Percentiles rank a stretch among this genome's conserved stretches.
Evolutionary conservation across 2,888 invertebrate species (phyloP).

Genomic region (Lochmaea crataegi): DNA sequence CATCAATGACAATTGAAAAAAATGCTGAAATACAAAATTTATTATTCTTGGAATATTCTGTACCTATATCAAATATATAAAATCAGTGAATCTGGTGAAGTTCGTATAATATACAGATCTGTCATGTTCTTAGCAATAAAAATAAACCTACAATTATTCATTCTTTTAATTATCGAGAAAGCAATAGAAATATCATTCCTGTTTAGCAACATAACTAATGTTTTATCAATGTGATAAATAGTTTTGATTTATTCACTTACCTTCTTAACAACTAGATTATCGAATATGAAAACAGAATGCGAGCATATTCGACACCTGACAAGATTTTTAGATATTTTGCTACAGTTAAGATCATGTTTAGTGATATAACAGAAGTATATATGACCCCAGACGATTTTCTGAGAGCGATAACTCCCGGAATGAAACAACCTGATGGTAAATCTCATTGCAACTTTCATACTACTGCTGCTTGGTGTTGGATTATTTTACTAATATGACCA

Average conservation of each 20-base stretch:
- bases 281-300: slow-evolving; percentile 97
- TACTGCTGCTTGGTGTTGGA: slow-evolving; percentile 46
- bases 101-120: no score
- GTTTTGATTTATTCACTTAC: slow-evolving; percentile 6
- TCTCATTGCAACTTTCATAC: slow-evolving; percentile 21
- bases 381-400: slow-evolving; percentile 99
- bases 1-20: no score
- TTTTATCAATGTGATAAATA: background rate
- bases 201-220: slow-evolving; percentile 16
- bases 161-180: background rate
- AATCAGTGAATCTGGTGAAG: no score
- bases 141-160: no score
- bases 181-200: slow-evolving; percentile 3
- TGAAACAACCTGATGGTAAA: slow-evolving; percentile 96
- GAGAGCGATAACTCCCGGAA: slow-evolving; percentile 94
- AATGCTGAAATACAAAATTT: no score
- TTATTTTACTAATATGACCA: slow-evolving; percentile 35
- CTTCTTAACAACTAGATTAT: slow-evolving; percentile 77
- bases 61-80: no score
- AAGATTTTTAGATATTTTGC: slow-evolving; percentile 99
- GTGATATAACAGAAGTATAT: slow-evolving; percentile 80
- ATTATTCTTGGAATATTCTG: no score
- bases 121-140: no score
- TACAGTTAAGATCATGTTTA: slow-evolving; percentile 82
- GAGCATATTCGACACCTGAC: slow-evolving; percentile 96